These are phyloP conservation scores for Dorcus parallelipipedus DNA, from an alignment of 2,888 invertebrate species.

Conservation along the genomic window DNA sequence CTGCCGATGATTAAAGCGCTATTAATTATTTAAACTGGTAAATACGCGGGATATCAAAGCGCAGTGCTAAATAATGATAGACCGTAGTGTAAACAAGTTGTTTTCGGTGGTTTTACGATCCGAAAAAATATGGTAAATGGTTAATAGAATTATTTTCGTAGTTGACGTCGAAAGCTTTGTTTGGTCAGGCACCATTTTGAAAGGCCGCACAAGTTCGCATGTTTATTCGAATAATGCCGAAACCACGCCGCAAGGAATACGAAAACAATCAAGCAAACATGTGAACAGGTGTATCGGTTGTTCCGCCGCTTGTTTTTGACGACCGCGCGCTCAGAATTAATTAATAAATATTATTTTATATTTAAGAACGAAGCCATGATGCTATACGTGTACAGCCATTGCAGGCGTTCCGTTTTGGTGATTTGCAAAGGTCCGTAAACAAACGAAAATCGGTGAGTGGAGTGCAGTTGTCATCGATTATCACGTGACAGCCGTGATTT, in stretches of 20 bases:
- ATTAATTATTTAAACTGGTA: constrained; percentile 19
- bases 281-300: no score
- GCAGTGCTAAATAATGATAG: background rate
- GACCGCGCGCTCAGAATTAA: no score
- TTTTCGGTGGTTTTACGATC: background rate
- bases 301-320: no score
- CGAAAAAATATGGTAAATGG: background rate
- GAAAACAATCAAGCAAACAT: no score
- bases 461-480: constrained; percentile 61
- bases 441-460: constrained; percentile 47
- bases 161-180: constrained; percentile 34
- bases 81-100: background rate
- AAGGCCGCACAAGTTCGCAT: constrained; percentile 24
- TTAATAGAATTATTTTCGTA: constrained; percentile 8
- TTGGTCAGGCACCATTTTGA: constrained; percentile 64
- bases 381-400: constrained; percentile 31
- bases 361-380: constrained; percentile 37
- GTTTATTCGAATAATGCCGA: no score
- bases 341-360: no score
- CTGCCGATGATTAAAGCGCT: constrained; percentile 8
- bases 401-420: constrained; percentile 51
- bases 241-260: background rate
- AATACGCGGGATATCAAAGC: constrained; percentile 12
- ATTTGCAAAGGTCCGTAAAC: constrained; percentile 51
- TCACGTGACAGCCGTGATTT: constrained; percentile 69